Base-by-base conservation (phyloP, 2,113 vertebrate genomes). In the Xenus cinereus region DNA sequence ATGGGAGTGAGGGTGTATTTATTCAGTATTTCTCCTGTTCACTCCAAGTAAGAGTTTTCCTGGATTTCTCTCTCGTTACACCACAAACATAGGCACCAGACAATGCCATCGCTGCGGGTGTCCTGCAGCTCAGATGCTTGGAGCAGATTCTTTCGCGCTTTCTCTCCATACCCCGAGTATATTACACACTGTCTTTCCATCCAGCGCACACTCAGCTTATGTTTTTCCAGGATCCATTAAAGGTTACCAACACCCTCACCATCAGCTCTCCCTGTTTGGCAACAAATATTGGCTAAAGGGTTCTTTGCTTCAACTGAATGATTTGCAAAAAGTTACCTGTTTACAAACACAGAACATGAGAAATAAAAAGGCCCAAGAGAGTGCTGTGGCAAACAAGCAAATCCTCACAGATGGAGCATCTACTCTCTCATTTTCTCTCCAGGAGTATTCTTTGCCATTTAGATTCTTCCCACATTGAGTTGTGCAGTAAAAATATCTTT, bases 361-460 rank as follows among this genome's bases (percentile, higher is more conserved):
- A 92, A 88, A 80, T 32, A 54, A 87, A 94, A 76, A 96, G 84
- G 83, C 85, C 59, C 12, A 3, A 43, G 51, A 53, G 35, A 83
- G 46, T 39, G 79, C 83, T 94, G 80, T 77, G 69, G 51, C 66
- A 85, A 91, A 90, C 68, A 73, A 68, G 90, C 93, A 90, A 95
- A 94, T 48, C 75, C 85, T 93, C 87, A 92, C 90, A 93, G 85
- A 95, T 92, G 84, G 78, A 96, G 81, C n/a, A 77, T 26, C 79
- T 72, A 62, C 60, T 92, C 51, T 83, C 50, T 92, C 51, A 45
- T 87, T 91, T 92, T 79, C 81, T 92, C 74, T 94, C 87, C 73
- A 84, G 72, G 73, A 94, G 62, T 45, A 51, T 63, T 93, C 48
- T 89, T 60, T 0, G 2, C 66, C 79, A 67, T 79, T 96, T 87